Evolutionary conservation across 1,140 invertebrate genomes (phyloP).

Genomic region (Bombus consobrinus): DNA sequence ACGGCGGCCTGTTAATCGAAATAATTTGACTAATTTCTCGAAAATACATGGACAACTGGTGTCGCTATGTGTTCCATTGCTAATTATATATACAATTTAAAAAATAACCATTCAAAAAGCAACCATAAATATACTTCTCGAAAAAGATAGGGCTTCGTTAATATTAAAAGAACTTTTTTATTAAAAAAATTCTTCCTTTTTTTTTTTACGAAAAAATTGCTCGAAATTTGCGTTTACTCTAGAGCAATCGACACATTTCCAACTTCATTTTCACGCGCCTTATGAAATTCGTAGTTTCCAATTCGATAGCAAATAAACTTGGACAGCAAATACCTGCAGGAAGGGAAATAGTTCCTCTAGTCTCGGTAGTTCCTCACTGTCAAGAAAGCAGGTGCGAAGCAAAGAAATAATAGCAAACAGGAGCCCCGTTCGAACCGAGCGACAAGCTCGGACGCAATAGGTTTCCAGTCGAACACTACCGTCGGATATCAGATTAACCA

Average conservation of each 20-base stretch:
- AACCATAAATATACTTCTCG: background rate
- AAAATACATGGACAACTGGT: background rate
- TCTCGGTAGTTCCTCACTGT: too few species aligned
- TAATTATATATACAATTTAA: background rate
- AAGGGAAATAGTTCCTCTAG: too few species aligned
- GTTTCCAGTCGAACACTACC: constrained; percentile 44
- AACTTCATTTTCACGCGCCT: background rate
- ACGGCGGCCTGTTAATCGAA: background rate
- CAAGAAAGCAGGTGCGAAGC: background rate
- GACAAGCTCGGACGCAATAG: constrained; percentile 20
- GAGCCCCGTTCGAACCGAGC: background rate
- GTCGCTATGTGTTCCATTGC: background rate
- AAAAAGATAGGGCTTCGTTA: background rate
- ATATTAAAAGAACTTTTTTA: background rate
- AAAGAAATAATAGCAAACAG: constrained; percentile 40
- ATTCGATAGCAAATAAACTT: background rate
- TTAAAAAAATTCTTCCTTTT: too few species aligned
- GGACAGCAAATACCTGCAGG: background rate
- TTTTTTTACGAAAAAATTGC: background rate
- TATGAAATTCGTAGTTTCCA: background rate
- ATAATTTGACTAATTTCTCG: constrained; percentile 5
- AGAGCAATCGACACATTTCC: background rate
- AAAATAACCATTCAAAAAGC: background rate
- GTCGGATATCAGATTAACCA: constrained; percentile 51
- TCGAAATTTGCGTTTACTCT: background rate